Conservation (phyloP, 1,140 invertebrate genomes). For the Lasioglossum albipes region DNA sequence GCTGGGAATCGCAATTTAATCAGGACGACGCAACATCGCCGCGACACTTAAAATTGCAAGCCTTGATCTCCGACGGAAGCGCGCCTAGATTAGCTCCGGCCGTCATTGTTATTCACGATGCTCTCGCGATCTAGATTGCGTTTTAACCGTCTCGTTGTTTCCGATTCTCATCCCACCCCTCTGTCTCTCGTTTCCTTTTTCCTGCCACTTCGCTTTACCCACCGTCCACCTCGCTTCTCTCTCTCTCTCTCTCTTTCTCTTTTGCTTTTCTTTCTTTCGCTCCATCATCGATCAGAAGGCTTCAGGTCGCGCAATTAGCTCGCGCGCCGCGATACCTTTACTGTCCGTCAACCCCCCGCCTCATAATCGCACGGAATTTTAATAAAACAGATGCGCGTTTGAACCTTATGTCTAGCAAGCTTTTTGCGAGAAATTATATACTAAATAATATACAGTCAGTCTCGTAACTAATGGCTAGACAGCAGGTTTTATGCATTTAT, state of each 20-base stretch:
- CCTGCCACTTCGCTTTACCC: background rate
- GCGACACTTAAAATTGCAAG: constrained; percentile 69
- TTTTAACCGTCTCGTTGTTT: constrained; percentile 66
- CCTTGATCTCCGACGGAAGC: constrained; percentile 57
- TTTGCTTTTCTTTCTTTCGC: background rate
- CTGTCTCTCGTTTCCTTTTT: constrained; percentile 9
- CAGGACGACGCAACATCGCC: constrained; percentile 57
- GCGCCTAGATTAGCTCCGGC: constrained; percentile 58
- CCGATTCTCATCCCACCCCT: background rate
- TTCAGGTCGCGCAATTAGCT: constrained; percentile 1
- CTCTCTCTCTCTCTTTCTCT: no score
- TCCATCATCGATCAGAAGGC: background rate
- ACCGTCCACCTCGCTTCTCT: no score
- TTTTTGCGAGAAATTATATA: no score
- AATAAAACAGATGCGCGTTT: no score
- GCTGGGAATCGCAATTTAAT: constrained; percentile 69
- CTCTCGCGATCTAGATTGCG: constrained; percentile 63
- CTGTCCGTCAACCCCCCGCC: no score
- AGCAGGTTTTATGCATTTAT: no score
- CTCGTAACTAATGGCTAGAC: no score
- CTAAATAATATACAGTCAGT: no score
- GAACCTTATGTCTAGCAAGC: no score
- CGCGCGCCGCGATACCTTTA: no score
- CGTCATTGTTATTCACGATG: constrained; percentile 72
- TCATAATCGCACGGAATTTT: no score